Evolutionary conservation across 2,888 invertebrate genomes (phyloP), one percentile per base, ranked within the genome.

Genomic region (Apamea monoglypha): DNA sequence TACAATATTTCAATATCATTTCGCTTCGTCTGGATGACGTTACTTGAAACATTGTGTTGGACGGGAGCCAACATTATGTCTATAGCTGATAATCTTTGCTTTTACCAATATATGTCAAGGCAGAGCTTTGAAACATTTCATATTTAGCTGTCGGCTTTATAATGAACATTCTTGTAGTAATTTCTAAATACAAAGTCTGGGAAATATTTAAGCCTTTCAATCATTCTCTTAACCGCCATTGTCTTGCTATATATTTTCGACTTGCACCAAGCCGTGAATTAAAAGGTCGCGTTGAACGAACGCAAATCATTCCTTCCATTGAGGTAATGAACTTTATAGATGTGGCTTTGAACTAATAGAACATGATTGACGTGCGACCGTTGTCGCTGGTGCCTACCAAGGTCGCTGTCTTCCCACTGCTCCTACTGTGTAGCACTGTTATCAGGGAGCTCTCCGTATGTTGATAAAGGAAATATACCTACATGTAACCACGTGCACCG

Each of bases 281-380:
- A 88, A 88, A 92, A 94, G 92, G 92, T 91, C 92, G 89, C 86
- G 83, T 88, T 90, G 88, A 88, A 87, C 90, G 86, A 88, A 91
- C 91, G 90, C 91, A 92, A 93, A 94, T 93, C 89, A 90, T 90
- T 92, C 88, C 85, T 91, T 92, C 92, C 90, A 94, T 94, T 93
- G 93, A 94, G 92, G 91, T 95, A 95, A 94, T 95, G 94, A 95
- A 95, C 94, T 95, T 94, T 95, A 95, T 95, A 93, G 94, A 95
- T 94, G 93, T 95, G 96, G 93, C 96, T 96, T 96, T 96, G 96
- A 95, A 95, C 95, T 93, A 94, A 96, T 96, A 94, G 93, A 95
- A 92, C 91, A 91, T 93, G 95, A 96, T 96, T 95, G 96, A 94
- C 94, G 95, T 95, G 94, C 91, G 96, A 95, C 92, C 91, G 91